phyloP scores from a whole-genome alignment of 2,797 vertebrate species.

The Huso huso region DNA sequence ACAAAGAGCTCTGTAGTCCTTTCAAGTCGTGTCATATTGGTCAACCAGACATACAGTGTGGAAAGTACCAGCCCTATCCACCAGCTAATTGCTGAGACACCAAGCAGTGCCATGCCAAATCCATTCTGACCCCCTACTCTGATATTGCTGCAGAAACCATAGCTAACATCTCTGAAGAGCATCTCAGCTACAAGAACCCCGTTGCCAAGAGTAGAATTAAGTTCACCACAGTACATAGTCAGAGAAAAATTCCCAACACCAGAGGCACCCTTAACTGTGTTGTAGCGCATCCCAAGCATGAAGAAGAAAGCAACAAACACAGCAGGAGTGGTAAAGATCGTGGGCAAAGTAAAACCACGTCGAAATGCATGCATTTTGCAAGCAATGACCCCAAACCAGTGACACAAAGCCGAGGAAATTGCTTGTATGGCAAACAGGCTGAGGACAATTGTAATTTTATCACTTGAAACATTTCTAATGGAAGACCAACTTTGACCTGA shows the following conservation, averaged over 20 bases:
- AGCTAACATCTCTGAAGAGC: slow-evolving; percentile 38
- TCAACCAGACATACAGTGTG: slow-evolving; percentile 42
- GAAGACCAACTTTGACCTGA: slow-evolving; percentile 35
- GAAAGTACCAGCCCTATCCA: slow-evolving; percentile 43
- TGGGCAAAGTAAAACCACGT: slow-evolving; percentile 47
- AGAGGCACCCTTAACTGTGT: slow-evolving; percentile 13
- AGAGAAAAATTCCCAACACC: slow-evolving; percentile 25
- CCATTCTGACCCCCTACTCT: slow-evolving; percentile 19
- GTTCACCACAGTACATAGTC: slow-evolving; percentile 30
- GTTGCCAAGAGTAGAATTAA: slow-evolving; percentile 5
- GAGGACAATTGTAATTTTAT: slow-evolving; percentile 24
- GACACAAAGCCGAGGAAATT: slow-evolving; percentile 49
- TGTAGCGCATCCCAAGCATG: slow-evolving; percentile 28
- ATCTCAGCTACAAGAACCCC: slow-evolving; percentile 8
- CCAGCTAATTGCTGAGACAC: slow-evolving; percentile 34
- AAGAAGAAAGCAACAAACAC: slow-evolving; percentile 36
- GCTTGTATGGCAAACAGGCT: slow-evolving; percentile 47
- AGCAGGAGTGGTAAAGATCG: slow-evolving; percentile 45
- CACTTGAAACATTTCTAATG: slow-evolving; percentile 16
- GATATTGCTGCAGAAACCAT: slow-evolving; percentile 36
- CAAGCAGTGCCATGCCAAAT: slow-evolving; percentile 25
- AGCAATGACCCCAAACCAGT: slow-evolving; percentile 49
- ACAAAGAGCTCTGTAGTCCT: slow-evolving; percentile 51
- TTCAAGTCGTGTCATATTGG: slow-evolving; percentile 40
- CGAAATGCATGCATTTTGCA: slow-evolving; percentile 60